These are phyloP conservation scores for Notospermus geniculatus DNA, from an alignment of 1,140 invertebrate species.

Conservation along the genomic window DNA sequence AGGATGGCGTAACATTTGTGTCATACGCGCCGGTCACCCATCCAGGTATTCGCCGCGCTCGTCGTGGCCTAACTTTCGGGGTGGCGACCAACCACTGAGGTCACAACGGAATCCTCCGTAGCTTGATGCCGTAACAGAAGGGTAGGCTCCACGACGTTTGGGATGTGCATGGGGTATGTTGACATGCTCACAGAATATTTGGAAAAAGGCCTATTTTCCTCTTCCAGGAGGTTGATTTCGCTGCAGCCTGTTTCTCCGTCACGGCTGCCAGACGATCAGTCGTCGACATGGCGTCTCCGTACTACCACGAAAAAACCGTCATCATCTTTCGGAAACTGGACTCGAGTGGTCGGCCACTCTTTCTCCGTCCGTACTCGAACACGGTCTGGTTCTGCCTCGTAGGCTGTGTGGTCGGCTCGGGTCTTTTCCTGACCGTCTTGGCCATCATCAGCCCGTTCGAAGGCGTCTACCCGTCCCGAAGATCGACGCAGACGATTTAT, in stretches of 20 bases:
- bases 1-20: too few species aligned
- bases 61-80: too few species aligned
- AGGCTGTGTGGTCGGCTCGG: not conserved
- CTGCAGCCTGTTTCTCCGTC: not conserved
- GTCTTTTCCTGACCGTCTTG: not conserved
- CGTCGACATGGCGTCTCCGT: not conserved
- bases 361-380: not conserved
- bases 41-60: too few species aligned
- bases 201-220: not conserved
- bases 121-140: not conserved
- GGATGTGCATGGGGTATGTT: not conserved
- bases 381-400: constrained; percentile 1
- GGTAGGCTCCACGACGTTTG: not conserved
- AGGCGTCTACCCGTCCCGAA: not conserved
- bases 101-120: too few species aligned
- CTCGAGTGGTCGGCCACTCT: not conserved
- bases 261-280: not conserved
- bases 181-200: not conserved
- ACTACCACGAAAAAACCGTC: not conserved
- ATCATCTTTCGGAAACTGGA: not conserved
- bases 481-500: not conserved
- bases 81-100: too few species aligned
- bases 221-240: constrained; percentile 3
- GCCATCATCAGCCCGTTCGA: not conserved
- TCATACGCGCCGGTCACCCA: too few species aligned